Evolutionary conservation across 2,113 vertebrate species (phyloP).

Genomic region (Lepus europaeus): DNA sequence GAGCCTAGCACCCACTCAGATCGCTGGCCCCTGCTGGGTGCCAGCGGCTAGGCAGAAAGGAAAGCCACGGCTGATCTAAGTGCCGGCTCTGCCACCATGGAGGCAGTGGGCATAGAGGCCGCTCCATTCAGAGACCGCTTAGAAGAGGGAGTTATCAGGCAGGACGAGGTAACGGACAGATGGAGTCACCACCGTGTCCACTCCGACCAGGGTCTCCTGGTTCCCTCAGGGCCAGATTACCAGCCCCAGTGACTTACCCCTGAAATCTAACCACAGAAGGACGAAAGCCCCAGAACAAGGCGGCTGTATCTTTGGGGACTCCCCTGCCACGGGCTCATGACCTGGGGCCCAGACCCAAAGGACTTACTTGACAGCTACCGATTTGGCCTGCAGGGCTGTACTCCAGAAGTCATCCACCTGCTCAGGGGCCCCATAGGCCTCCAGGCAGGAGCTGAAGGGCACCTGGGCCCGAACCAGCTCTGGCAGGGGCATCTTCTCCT

Average conservation of each 20-base stretch:
- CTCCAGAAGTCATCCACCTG: conserved; percentile 99
- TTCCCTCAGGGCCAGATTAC: neutral
- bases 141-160: too few species aligned
- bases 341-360: neutral
- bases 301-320: neutral
- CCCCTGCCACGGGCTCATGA: neutral
- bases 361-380: conserved; percentile 97
- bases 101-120: neutral
- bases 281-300: neutral
- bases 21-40: neutral
- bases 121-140: neutral
- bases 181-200: neutral
- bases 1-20: neutral
- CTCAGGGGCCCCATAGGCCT: conserved; percentile 96
- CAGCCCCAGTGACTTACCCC: neutral
- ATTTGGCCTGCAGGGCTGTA: conserved; percentile 97
- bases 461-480: conserved; percentile 95
- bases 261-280: neutral
- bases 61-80: neutral
- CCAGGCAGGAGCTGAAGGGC: conserved; percentile 97
- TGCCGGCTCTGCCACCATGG: neutral
- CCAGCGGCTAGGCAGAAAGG: neutral
- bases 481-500: conserved; percentile 91
- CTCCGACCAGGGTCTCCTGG: neutral
- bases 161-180: neutral